Evolutionary conservation across 2,888 invertebrate species (phyloP), one percentile per base, ranked within the genome.

Genomic region (Neria commutata): DNA sequence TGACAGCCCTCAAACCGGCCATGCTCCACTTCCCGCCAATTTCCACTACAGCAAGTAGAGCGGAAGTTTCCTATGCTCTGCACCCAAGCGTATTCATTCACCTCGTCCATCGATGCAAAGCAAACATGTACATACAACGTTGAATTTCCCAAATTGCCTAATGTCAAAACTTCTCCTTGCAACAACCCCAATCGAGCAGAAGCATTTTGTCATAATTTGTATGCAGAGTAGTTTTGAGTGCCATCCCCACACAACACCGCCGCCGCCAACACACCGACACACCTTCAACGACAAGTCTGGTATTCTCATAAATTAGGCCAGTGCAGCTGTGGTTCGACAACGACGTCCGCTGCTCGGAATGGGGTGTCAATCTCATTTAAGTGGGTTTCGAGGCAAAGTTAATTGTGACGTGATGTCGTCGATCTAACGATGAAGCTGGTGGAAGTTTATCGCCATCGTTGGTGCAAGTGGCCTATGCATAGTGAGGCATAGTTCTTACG

Each of bases 291-390:
- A 45, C 19, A 17, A n/a, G n/a, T n/a, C n/a, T n/a, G n/a, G n/a
- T 23, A 24, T 54, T 45, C 23, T 25, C 37, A 45, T 23, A 49
- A 58, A 54, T 59, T 59, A 51, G 55, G 59, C 55, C 59, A 42
- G 19, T 55, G 52, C 59, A 59, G 51, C 59, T 59, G 54, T 55
- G 58, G 24, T 16, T 24, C 33, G 29, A 6, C 25, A 23, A 29
- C 42, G 42, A 4, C n/a, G 34, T 2, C 45, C 45, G n/a, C 1
- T 40, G 37, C 37, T 5, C 37, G 37, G 54, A 50, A 54, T 58
- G 40, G 49, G 34, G 49, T 58, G 54, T 45, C 47, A 54, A 54
- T 29, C 40, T 34, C 14, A 25, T 51, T 25, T 19, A 29, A 45
- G 25, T 45, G 47, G 48, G 24, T 26, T 14, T 19, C 17, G 21